Evolutionary conservation across 2,888 invertebrate genomes (phyloP).

Genomic region (Laspeyria flexula): DNA sequence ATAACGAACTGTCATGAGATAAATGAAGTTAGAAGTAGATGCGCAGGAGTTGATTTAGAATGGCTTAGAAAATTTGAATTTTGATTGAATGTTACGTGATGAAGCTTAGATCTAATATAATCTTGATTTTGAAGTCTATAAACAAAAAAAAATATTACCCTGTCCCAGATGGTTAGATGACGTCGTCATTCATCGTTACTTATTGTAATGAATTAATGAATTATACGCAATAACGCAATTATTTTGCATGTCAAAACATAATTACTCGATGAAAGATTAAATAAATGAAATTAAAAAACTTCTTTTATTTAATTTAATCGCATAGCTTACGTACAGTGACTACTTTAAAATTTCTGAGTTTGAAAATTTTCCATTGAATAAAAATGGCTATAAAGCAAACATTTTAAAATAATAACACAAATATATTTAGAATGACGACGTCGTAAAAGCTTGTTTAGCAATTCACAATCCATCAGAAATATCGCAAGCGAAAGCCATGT

Average conservation of each 20-base stretch:
- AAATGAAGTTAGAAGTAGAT: conserved; percentile 42
- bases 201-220: no score
- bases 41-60: conserved; percentile 26
- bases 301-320: no score
- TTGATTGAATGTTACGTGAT: conserved; percentile 5
- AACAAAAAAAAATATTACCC: no score
- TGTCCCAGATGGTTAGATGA: no score
- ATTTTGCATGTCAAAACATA: no score
- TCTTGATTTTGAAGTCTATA: conserved; percentile 5
- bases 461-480: conserved; percentile 12
- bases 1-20: conserved; percentile 59
- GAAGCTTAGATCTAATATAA: conserved; percentile 6
- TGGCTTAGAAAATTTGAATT: conserved; percentile 4
- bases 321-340: no score
- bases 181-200: no score
- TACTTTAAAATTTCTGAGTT: no score
- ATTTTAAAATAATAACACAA: not conserved
- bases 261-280: no score
- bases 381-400: not conserved
- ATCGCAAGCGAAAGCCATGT: conserved; percentile 14
- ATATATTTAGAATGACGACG: not conserved
- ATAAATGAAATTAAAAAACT: no score
- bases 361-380: not conserved
- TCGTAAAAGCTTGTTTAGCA: not conserved
- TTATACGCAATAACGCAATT: no score